These are phyloP conservation scores for Kryptolebias marmoratus DNA, from an alignment of 2,113 vertebrate genomes.

Conservation along the genomic window DNA sequence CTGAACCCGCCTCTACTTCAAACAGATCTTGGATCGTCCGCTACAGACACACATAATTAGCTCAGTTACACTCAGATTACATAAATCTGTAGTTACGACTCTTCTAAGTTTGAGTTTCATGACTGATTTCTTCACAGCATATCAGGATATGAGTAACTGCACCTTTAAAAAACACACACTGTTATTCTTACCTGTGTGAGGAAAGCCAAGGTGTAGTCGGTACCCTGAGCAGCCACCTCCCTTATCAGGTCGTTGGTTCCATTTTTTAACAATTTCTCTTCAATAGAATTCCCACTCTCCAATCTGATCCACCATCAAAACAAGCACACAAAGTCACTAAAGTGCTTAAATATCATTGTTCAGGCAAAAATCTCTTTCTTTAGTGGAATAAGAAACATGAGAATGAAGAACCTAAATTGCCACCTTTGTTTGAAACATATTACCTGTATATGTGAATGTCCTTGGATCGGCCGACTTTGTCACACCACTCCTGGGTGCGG, in stretches of 20 bases:
- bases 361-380: not conserved
- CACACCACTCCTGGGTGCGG: constrained; percentile 93
- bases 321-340: not conserved
- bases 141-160: not conserved
- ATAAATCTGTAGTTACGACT: not conserved
- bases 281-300: constrained; percentile 93
- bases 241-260: constrained; percentile 94
- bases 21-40: constrained; percentile 94
- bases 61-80: not conserved
- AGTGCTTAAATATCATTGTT: not conserved
- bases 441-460: constrained; percentile 96
- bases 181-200: constrained; percentile 86
- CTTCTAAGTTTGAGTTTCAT: not conserved
- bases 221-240: constrained; percentile 94
- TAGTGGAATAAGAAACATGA: too few relatives aligned
- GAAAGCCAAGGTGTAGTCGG: constrained; percentile 92
- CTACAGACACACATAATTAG: constrained; percentile 70
- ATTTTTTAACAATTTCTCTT: constrained; percentile 93
- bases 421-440: constrained; percentile 6
- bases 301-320: constrained; percentile 74
- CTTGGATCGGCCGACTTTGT: constrained; percentile 91
- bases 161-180: not conserved
- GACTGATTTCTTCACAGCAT: not conserved
- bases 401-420: not conserved
- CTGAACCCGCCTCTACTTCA: constrained; percentile 89